Percentiles rank a stretch among this genome's conserved stretches.
Evolutionary conservation across 2,888 invertebrate species (phyloP).

Genomic region (Adelphocoris suturalis): DNA sequence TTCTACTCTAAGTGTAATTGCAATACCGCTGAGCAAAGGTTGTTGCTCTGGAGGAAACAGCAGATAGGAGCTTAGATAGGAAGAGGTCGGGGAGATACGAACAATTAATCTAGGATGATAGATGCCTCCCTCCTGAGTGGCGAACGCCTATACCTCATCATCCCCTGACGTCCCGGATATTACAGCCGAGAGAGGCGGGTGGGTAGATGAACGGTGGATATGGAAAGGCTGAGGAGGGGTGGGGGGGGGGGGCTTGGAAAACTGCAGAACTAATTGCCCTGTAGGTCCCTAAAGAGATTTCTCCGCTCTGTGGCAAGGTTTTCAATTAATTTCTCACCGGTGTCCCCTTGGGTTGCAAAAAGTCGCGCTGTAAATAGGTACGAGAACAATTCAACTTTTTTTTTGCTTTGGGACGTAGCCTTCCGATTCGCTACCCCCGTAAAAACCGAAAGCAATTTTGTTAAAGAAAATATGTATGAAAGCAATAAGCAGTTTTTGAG

Average conservation of each 20-base stretch:
- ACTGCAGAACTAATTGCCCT: slow-evolving; percentile 36
- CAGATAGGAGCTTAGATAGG: not conserved
- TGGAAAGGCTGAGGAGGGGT: not conserved
- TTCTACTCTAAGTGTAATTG: no score
- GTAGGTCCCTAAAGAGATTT: slow-evolving; percentile 33
- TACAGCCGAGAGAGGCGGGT: not conserved
- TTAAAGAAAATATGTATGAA: no score
- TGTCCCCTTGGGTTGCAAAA: not conserved
- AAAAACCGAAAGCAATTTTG: no score
- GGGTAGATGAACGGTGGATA: slow-evolving; percentile 24
- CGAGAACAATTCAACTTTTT: slow-evolving; percentile 9
- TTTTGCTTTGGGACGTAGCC: not conserved
- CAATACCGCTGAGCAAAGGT: no score
- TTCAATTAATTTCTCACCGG: slow-evolving; percentile 51
- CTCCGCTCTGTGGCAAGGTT: not conserved
- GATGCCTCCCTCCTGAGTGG: slow-evolving; percentile 46
- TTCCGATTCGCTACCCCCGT: not conserved
- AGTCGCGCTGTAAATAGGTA: not conserved
- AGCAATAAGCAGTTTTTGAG: no score
- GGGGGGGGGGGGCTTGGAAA: not conserved
- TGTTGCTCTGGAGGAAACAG: not conserved
- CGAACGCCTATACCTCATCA: slow-evolving; percentile 48
- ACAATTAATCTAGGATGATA: slow-evolving; percentile 51
- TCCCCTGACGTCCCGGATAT: slow-evolving; percentile 24
- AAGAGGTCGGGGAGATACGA: not conserved